Evolutionary conservation across 1,140 invertebrate species (phyloP).

Genomic region (Ylistrum balloti): DNA sequence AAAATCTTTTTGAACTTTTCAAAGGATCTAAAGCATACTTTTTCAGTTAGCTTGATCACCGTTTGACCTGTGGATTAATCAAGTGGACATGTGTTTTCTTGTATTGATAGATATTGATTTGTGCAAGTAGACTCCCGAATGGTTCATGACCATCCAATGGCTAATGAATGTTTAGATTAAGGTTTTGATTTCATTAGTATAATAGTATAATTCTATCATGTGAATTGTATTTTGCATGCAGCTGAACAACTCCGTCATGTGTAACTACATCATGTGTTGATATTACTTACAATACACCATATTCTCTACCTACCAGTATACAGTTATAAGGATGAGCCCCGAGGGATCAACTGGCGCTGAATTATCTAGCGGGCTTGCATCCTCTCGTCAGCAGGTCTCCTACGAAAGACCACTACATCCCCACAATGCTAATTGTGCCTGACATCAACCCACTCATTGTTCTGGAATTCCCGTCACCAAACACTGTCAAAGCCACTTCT

Average conservation of each 20-base stretch:
- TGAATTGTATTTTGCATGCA: not conserved
- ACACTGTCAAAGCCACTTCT: slow-evolving; percentile 8
- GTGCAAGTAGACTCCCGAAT: no score
- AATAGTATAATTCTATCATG: not conserved
- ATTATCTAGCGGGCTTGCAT: not conserved
- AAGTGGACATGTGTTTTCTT: no score
- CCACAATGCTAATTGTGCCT: not conserved
- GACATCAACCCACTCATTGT: slow-evolving; percentile 16
- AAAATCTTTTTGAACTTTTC: no score
- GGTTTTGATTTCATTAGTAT: not conserved
- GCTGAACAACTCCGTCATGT: not conserved
- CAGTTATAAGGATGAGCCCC: not conserved
- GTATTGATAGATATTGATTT: no score
- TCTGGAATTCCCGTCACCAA: not conserved
- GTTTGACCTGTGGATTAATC: no score
- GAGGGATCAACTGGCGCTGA: not conserved
- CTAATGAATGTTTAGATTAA: not conserved
- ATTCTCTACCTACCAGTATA: not conserved
- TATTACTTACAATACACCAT: not conserved
- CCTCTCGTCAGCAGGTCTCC: not conserved
- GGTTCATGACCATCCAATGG: not conserved
- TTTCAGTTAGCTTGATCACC: no score
- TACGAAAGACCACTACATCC: not conserved
- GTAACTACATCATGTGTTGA: not conserved
- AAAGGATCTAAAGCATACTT: no score